Evolutionary conservation across 2,888 invertebrate species (phyloP), one percentile per base, ranked within the genome.

Genomic region (Syrista parreyssii): DNA sequence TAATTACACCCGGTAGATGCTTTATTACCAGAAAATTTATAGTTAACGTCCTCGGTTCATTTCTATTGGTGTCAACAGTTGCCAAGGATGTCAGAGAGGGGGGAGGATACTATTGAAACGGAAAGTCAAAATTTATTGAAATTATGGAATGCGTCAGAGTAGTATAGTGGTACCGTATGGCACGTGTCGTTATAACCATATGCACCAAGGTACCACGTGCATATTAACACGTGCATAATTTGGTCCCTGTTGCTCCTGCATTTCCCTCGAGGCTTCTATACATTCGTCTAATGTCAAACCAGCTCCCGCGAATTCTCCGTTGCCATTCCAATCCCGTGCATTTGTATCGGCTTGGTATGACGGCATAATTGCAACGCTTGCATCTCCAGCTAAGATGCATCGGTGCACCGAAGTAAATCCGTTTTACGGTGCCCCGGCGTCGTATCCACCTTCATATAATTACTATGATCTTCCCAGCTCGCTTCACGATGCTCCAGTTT

Each of bases 401-500:
- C 40, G 75, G 74, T 69, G 76, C 75, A 30, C 68, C 55, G 23
- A 35, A 81, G 84, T 81, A 85, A 87, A 88, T 88, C 84, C 81
- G 86, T 82, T 88, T 86, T 85, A 84, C 85, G 84, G 83, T 71
- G 79, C 83, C 82, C 82, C 84, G 83, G 55, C 55, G 23, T 55
- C 55, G 23, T 55, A 55, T 55, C 55, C 23, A 55, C 55, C 55
- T 55, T 55, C 23, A 9, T 9, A 55, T 88, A 88, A 88, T 88
- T 88, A 88, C 88, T 88, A 86, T 88, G 85, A 88, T 88, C 85
- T 83, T 75, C 68, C 36, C 23, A 55, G 71, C 71, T 82, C 81
- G 76, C 84, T 85, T 86, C 84, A 85, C 84, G 84, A 84, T 88
- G 88, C 88, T 87, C 88, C 88, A 88, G 84, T 88, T 88, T 86